Base-by-base conservation (phyloP, 2,888 invertebrate species). In the Tetranychus truncatus region DNA sequence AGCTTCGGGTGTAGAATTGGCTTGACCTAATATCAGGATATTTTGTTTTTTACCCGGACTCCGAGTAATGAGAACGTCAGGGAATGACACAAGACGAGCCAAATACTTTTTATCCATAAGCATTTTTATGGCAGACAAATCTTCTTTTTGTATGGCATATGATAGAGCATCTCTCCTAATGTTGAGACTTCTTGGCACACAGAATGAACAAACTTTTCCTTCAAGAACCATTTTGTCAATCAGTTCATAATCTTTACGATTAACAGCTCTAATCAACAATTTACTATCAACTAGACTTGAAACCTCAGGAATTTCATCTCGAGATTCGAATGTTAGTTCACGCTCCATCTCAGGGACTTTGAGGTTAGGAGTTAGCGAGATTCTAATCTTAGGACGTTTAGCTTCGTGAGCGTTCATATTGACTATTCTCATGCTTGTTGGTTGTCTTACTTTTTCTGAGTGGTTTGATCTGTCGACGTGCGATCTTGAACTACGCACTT, bases 261-360 rank as follows among this genome's bases (percentile, higher is more conserved):
- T 76, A n/a, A 84, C 82, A 66, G 84, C 84, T 74, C 84, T 79
- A 76, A 84, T 83, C n/a, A 83, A 80, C 74, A 84, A 80, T 76
- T 83, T 83, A 18, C 83, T 83, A 75, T 84, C 81, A 5, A 82
- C 81, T 8, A 79, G 76, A 20, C 82, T 81, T 18, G 85, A 84
- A 66, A 85, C 81, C 78, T 82, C 83, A 18, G 85, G 84, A 71
- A 84, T 44, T n/a, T 66, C 66, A 18, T 65, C 66, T 44, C 21
- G 45, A 1, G 75, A 20, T 20, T 76, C 75, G 21, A 76, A 76
- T 8, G 71, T 44, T 7, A 67, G 67, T 34, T 76, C 75, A 66
- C 71, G 67, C 71, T 76, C 74, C 21, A 55, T 9, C 3, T 18
- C 9, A 71, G 66, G 18, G 20, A 66, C 66, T 66, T 66, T 20